phyloP scores from a whole-genome alignment of 37 sponge, comb jelly and placozoan genomes.

The Axinella damicornis region DNA sequence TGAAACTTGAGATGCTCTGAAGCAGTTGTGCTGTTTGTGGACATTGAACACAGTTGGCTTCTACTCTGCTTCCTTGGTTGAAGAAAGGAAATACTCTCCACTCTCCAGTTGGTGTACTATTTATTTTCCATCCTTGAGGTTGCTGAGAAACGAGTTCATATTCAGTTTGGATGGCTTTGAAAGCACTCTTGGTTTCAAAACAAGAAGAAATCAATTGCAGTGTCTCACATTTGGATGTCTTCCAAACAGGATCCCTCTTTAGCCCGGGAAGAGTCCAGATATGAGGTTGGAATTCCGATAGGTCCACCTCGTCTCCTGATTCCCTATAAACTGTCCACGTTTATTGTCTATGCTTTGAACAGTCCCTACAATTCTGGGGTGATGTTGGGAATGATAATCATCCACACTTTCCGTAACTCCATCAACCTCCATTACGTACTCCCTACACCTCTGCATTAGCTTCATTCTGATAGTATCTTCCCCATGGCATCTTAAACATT shows the following conservation, averaged over 20 bases:
- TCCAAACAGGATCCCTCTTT: conserved; percentile 33
- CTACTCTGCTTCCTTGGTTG: conserved; percentile 52
- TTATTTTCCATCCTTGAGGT: conserved; percentile 44
- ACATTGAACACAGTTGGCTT: conserved; percentile 41
- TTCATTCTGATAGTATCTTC: neutral
- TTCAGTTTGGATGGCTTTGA: conserved; percentile 14
- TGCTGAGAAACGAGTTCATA: neutral
- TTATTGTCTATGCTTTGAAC: conserved; percentile 11
- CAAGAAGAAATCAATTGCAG: neutral
- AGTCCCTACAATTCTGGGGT: conserved; percentile 6
- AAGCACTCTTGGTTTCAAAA: neutral
- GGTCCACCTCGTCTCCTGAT: conserved; percentile 31
- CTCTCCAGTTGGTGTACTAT: conserved; percentile 44
- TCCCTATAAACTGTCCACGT: conserved; percentile 4
- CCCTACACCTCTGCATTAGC: neutral
- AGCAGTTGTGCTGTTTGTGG: conserved; percentile 42
- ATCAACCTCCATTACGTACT: neutral
- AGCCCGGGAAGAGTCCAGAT: conserved; percentile 61
- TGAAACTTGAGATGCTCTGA: neutral
- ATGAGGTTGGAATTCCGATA: conserved; percentile 13
- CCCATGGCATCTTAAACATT: conserved; percentile 9
- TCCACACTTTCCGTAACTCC: neutral
- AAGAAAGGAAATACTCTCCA: conserved; percentile 59
- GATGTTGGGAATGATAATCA: neutral
- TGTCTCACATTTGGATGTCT: neutral